Percentiles rank a stretch among this genome's conserved stretches.
These are phyloP conservation scores for Chrysochloris asiatica DNA, from an alignment of 2,113 vertebrate genomes.

Conservation along the genomic window DNA sequence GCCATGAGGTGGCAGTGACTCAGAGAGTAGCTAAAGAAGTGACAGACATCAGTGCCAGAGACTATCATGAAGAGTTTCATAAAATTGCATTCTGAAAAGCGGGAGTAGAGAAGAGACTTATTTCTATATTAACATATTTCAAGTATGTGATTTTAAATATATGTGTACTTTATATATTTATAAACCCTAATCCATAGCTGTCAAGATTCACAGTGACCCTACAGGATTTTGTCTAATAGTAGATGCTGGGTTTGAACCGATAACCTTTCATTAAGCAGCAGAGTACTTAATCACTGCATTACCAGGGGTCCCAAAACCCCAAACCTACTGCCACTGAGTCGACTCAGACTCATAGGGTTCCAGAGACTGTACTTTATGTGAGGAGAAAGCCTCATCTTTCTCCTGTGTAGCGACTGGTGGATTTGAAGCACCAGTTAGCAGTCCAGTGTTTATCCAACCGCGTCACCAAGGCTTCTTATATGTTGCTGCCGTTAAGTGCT, in stretches of 20 bases:
- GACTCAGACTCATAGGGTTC: no score
- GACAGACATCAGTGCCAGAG: slow-evolving; percentile 15
- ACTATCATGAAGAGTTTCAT: slow-evolving; percentile 16
- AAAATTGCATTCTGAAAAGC: slow-evolving; percentile 41
- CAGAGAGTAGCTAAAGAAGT: slow-evolving; percentile 12
- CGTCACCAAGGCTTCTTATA: no score
- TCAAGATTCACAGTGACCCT: not conserved
- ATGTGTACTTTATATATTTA: not conserved
- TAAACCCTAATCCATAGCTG: not conserved
- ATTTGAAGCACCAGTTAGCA: no score
- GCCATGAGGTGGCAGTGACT: not conserved
- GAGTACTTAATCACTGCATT: not conserved
- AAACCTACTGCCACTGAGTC: no score
- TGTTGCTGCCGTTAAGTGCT: no score
- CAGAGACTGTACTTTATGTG: no score
- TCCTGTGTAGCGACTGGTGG: no score
- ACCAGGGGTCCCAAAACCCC: no score
- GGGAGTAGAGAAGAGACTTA: not conserved
- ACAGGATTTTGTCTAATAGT: not conserved
- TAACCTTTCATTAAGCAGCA: not conserved
- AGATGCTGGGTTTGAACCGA: not conserved
- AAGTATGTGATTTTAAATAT: slow-evolving; percentile 41
- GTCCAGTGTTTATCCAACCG: no score
- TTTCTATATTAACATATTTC: slow-evolving; percentile 20
- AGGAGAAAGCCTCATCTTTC: no score